Evolutionary conservation across 2,797 vertebrate species (phyloP).

Genomic region (Gobionotothen gibberifrons): DNA sequence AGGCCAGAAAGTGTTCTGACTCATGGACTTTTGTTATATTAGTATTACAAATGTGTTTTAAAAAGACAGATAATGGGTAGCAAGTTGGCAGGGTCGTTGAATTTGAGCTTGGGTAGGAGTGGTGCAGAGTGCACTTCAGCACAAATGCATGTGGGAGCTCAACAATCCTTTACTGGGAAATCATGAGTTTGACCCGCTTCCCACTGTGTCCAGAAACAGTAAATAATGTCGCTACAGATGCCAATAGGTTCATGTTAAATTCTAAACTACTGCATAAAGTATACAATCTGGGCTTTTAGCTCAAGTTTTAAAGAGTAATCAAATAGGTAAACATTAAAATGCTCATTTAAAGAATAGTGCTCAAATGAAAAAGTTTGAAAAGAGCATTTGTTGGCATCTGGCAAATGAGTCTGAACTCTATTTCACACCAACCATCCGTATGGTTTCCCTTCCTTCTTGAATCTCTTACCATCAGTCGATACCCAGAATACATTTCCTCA

Average conservation of each 20-base stretch:
- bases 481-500: conserved; percentile 23
- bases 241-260: no score
- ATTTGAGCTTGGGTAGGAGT: conserved; percentile 8
- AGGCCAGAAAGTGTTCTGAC: not conserved
- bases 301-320: not conserved
- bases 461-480: conserved; percentile 22
- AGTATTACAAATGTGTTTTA: conserved; percentile 2
- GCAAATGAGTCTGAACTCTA: not conserved
- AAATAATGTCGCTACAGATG: no score
- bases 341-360: not conserved
- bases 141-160: conserved; percentile 14
- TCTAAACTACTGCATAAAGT: not conserved
- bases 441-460: conserved; percentile 1
- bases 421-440: not conserved
- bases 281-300: not conserved
- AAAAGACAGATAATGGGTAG: conserved; percentile 22
- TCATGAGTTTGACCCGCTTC: not conserved
- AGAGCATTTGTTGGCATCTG: not conserved
- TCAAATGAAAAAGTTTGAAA: not conserved
- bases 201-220: not conserved
- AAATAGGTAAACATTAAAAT: not conserved
- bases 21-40: not conserved
- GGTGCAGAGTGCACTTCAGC: conserved; percentile 15
- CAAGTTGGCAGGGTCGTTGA: not conserved
- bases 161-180: not conserved